Conservation (phyloP, 2,888 invertebrate genomes). For the Isotomurus palustris region DNA sequence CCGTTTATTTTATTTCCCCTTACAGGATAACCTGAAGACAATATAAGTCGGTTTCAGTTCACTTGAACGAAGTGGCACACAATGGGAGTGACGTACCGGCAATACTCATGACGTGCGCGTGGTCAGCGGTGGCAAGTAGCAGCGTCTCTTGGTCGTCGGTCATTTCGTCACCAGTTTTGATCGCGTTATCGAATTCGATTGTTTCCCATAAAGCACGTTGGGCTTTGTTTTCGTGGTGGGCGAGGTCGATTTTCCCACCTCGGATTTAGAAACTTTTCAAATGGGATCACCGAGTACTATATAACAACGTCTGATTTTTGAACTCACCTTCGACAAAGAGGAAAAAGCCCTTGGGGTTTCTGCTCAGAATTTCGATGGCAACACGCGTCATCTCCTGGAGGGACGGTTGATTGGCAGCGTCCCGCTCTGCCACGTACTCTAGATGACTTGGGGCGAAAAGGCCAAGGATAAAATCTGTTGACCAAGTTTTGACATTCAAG, state of each 20-base stretch:
- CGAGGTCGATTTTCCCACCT: slow-evolving; percentile 56
- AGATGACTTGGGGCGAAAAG: slow-evolving; percentile 33
- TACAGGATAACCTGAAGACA: slow-evolving; percentile 13
- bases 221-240: slow-evolving; percentile 65
- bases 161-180: slow-evolving; percentile 58
- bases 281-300: too few species aligned
- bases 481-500: slow-evolving; percentile 51
- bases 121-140: slow-evolving; percentile 69
- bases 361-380: slow-evolving; percentile 66
- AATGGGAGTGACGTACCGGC: slow-evolving; percentile 55
- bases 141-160: slow-evolving; percentile 67
- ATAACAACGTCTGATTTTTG: too few species aligned
- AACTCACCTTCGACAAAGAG: slow-evolving; percentile 71
- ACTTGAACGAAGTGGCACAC: too few species aligned
- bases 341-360: slow-evolving; percentile 65
- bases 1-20: slow-evolving; percentile 15
- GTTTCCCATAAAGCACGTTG: slow-evolving; percentile 71
- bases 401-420: slow-evolving; percentile 57
- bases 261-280: too few species aligned
- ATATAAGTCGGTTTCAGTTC: too few species aligned
- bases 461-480: slow-evolving; percentile 66
- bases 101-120: slow-evolving; percentile 71
- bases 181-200: slow-evolving; percentile 67
- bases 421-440: slow-evolving; percentile 23
- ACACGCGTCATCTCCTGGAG: slow-evolving; percentile 71